phyloP scores from a whole-genome alignment of 2,797 vertebrate species.

The Otolemur crassicaudatus region DNA sequence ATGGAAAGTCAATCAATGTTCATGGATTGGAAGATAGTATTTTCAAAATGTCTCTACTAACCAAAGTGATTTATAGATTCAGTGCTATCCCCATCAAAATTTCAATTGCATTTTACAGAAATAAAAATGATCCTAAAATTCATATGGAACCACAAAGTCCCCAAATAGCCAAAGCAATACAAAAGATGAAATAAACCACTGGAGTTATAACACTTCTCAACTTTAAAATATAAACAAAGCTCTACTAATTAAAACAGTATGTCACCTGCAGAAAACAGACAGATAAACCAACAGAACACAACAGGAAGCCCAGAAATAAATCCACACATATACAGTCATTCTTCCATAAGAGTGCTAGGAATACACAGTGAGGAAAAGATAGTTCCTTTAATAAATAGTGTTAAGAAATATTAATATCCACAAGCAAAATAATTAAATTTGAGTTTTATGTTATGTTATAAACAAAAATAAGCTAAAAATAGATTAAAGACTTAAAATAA shows the following conservation, averaged over 20 bases:
- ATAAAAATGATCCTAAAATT: neutral
- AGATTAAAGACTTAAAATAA: neutral
- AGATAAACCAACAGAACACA: neutral
- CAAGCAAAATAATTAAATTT: neutral
- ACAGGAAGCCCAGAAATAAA: neutral
- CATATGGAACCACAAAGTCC: neutral
- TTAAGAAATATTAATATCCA: neutral
- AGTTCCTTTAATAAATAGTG: neutral
- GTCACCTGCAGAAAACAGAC: no score
- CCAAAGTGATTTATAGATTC: neutral
- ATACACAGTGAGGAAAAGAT: neutral
- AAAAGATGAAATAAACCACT: neutral
- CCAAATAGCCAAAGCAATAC: neutral
- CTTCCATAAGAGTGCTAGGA: neutral
- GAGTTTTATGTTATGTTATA: neutral
- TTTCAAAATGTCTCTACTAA: neutral
- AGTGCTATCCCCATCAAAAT: neutral
- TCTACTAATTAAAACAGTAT: neutral
- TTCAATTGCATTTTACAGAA: neutral
- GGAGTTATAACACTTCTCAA: neutral
- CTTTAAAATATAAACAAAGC: neutral
- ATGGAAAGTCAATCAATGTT: neutral
- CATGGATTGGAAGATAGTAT: neutral
- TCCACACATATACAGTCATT: fast-evolving
- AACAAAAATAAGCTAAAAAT: neutral